phyloP scores from a whole-genome alignment of 1,140 invertebrate species.

The Laupala kohalensis region DNA sequence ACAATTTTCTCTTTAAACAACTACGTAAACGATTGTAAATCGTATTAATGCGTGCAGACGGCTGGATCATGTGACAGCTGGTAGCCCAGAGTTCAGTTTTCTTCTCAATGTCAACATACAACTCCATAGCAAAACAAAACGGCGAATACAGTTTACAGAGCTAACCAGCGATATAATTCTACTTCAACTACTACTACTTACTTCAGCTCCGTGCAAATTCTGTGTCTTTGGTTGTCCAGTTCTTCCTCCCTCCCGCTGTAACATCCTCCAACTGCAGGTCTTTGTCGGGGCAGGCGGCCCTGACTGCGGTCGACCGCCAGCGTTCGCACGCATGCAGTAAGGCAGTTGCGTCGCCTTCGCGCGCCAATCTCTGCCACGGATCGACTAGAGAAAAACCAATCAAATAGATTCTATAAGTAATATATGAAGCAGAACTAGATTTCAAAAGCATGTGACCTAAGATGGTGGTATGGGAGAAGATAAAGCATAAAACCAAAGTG shows the following conservation, averaged over 20 bases:
- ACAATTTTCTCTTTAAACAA: slow-evolving; percentile 1
- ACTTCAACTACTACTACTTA: background rate
- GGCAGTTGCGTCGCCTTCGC: background rate
- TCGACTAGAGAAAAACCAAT: slow-evolving; percentile 5
- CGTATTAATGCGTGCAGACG: slow-evolving; percentile 7
- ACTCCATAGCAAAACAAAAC: slow-evolving; percentile 11
- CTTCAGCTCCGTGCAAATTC: background rate
- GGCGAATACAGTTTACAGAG: slow-evolving; percentile 24
- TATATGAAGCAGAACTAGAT: slow-evolving; percentile 13
- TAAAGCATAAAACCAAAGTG: slow-evolving; percentile 17
- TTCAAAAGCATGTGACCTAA: slow-evolving; percentile 11
- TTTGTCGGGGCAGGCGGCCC: background rate
- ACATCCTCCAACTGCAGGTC: background rate
- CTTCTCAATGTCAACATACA: background rate
- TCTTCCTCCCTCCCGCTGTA: background rate
- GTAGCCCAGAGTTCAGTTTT: slow-evolving; percentile 4
- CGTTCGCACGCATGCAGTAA: background rate
- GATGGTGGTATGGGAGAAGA: slow-evolving; percentile 13
- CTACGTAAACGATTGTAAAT: slow-evolving; percentile 2
- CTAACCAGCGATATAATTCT: background rate
- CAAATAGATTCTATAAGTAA: slow-evolving; percentile 7
- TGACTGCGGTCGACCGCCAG: background rate
- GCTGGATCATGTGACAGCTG: slow-evolving; percentile 9
- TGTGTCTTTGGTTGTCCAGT: background rate
- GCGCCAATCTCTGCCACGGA: slow-evolving; percentile 1